Base-by-base conservation (phyloP, 2,888 invertebrate genomes). In the Eristalis arbustorum region DNA sequence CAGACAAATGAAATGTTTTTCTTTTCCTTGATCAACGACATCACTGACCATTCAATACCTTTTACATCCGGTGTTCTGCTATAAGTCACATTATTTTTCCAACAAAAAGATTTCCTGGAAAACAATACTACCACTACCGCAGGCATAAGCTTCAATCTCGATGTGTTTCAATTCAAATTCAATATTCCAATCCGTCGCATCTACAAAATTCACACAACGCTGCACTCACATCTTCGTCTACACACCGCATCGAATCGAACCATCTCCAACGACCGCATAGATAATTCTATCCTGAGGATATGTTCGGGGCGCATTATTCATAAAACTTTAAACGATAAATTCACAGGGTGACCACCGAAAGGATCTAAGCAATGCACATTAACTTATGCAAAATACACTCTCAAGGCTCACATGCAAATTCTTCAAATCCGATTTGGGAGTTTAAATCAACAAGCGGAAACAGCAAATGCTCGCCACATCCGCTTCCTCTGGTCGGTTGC, bases 381-480 rank as follows among this genome's bases (percentile, higher is more conserved):
- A 80, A 81, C 76, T 81, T 81, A 84, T 84, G 84, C 68, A 68
- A 84, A 84, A 72, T 68, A 75, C 63, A 18, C 49, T 80, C 66
- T 69, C 85, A 68, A 78, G 82, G 74, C 49, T 25, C 64, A 63
- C 74, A 87, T 87, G 87, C 74, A 78, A 87, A 83, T 87, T 87
- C 87, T 83, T 78, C 66, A 37, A 87, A 87, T 87, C 87, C 82
- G 83, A 87, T 87, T 87, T 87, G 78, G 82, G 82, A 87, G 87
- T 82, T 87, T 87, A 87, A 82, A 87, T 87, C 87, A 82, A 87
- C 87, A 87, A 71, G 74, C 87, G 87, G 87, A 87, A 87, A 78
- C 83, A 83, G 69, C 77, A 87, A 87, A 83, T 83, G 78, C 78
- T 83, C 66, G 23, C 74, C 87, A 83, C 87, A 82, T 87, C 83